Percentiles rank a stretch among this genome's conserved stretches.
These are phyloP conservation scores for Syngnathus rostellatus DNA, from an alignment of 2,797 vertebrate genomes.

Conservation along the genomic window DNA sequence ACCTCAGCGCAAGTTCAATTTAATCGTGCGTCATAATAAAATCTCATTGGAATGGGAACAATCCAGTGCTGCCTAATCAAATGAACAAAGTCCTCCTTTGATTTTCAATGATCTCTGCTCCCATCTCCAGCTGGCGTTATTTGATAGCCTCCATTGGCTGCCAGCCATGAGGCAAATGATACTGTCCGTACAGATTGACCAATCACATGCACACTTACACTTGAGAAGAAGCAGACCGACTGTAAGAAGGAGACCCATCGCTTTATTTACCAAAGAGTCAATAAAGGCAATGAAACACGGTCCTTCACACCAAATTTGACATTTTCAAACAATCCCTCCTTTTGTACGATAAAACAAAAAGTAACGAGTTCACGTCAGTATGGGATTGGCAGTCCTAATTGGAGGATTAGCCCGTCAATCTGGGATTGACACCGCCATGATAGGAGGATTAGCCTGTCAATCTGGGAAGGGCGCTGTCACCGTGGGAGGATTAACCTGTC, in stretches of 20 bases:
- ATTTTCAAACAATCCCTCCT: too few species aligned
- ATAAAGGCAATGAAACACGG: too few species aligned
- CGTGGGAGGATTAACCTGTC: neutral
- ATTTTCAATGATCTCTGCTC: conserved; percentile 86
- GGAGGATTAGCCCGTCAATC: neutral
- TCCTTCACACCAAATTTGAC: too few species aligned
- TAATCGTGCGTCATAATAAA: conserved; percentile 87
- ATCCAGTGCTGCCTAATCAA: conserved; percentile 83
- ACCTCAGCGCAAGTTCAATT: conserved; percentile 62
- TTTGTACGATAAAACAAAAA: too few species aligned
- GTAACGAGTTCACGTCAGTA: too few species aligned
- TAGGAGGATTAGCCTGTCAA: too few species aligned
- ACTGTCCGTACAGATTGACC: conserved; percentile 14
- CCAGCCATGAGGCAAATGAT: conserved; percentile 42
- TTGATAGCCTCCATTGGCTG: conserved; percentile 54
- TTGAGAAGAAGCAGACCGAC: conserved; percentile 4
- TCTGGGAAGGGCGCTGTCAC: too few species aligned
- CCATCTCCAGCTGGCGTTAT: conserved; percentile 51
- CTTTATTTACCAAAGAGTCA: neutral
- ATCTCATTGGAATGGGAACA: conserved; percentile 86
- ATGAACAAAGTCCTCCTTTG: conserved; percentile 89
- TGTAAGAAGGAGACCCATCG: neutral
- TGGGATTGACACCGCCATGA: neutral
- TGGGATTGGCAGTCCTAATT: neutral
- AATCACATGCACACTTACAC: conserved; percentile 14